phyloP scores from a whole-genome alignment of 2,113 vertebrate species.

The Ammodytes marinus region DNA sequence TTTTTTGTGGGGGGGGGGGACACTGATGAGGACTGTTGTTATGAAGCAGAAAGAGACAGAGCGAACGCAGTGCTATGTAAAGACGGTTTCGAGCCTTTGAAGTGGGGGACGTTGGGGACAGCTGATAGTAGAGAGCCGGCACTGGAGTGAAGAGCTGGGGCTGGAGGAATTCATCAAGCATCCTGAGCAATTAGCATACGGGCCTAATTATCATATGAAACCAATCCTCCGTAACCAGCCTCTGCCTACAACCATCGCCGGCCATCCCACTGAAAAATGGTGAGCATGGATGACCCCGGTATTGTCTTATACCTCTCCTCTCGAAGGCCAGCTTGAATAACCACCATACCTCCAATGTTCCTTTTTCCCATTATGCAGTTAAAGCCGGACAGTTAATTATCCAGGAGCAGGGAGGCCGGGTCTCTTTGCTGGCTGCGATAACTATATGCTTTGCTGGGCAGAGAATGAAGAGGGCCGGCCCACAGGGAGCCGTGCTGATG shows the following conservation, averaged over 20 bases:
- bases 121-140: constrained; percentile 54
- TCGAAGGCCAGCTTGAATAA: constrained; percentile 77
- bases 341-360: constrained; percentile 75
- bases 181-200: constrained; percentile 80
- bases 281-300: constrained; percentile 67
- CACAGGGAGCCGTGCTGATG: constrained; percentile 78
- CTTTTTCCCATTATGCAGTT: constrained; percentile 82
- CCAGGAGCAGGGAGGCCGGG: constrained; percentile 78
- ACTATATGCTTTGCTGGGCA: constrained; percentile 85
- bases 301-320: constrained; percentile 72
- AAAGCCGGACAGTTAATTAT: constrained; percentile 87
- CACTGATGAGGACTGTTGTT: constrained; percentile 28
- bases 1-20: constrained; percentile 12
- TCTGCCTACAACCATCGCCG: constrained; percentile 57
- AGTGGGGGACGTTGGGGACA: constrained; percentile 69
- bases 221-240: constrained; percentile 69
- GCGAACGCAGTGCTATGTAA: constrained; percentile 48
- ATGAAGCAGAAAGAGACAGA: constrained; percentile 46
- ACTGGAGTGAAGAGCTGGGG: constrained; percentile 44
- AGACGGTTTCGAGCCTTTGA: constrained; percentile 69
- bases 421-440: constrained; percentile 83
- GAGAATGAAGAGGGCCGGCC: constrained; percentile 82
- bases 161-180: constrained; percentile 77
- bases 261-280: constrained; percentile 67
- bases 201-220: constrained; percentile 81